A percentile compares a stretch with the other conserved stretches of the same genome.
These are phyloP conservation scores for Stichopus chloronotus DNA, from an alignment of 35 echinoderm and acorn worm species.

Conservation along the genomic window DNA sequence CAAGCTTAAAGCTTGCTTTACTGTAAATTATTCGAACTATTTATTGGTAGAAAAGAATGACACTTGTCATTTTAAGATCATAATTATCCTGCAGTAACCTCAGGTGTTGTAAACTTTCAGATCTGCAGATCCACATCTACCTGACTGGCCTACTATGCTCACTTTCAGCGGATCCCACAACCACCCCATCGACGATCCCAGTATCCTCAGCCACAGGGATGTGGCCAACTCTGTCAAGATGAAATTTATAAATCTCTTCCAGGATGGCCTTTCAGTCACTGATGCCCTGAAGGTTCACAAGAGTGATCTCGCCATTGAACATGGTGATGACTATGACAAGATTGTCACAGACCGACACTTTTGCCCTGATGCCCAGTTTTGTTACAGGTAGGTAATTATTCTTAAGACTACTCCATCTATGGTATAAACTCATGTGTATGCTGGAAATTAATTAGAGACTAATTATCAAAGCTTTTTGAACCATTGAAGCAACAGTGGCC, in stretches of 20 bases:
- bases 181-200: constrained; percentile 13
- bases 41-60: too few relatives aligned
- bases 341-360: constrained; percentile 15
- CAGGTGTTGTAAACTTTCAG: not conserved
- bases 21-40: too few relatives aligned
- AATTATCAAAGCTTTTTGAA: not conserved
- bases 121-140: constrained; percentile 37
- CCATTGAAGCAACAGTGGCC: not conserved
- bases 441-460: not conserved
- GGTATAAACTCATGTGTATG: not conserved
- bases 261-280: constrained; percentile 20
- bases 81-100: too few relatives aligned
- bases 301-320: constrained; percentile 26
- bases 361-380: constrained; percentile 60
- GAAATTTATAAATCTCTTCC: constrained; percentile 29
- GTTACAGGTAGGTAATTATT: constrained; percentile 41
- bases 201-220: constrained; percentile 23
- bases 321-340: constrained; percentile 39
- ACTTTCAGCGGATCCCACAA: constrained; percentile 35
- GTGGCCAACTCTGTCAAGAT: not conserved
- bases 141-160: constrained; percentile 13
- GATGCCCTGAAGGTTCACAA: constrained; percentile 35
- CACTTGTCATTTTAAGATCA: too few relatives aligned
- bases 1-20: too few relatives aligned
- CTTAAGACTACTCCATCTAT: not conserved